phyloP scores from a whole-genome alignment of 1,140 invertebrate genomes.

The Reticulitermes speratus region DNA sequence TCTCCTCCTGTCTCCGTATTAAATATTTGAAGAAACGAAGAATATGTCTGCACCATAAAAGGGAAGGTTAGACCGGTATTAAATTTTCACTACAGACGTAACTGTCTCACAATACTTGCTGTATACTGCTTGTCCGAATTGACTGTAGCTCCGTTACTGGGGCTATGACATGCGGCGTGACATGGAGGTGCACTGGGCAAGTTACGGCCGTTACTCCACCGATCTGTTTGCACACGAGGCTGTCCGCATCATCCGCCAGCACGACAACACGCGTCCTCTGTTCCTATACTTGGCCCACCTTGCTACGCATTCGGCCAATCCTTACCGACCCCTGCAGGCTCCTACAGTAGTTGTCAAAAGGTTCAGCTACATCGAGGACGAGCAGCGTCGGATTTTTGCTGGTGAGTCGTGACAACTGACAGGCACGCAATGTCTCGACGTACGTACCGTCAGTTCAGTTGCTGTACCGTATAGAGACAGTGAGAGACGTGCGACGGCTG shows the following conservation, averaged over 20 bases:
- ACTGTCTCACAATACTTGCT: too few relatives aligned
- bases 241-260: constrained; percentile 64
- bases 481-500: too few relatives aligned
- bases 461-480: too few relatives aligned
- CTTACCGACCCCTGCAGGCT: constrained; percentile 75
- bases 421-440: too few relatives aligned
- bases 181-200: constrained; percentile 62
- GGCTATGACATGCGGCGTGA: constrained; percentile 67
- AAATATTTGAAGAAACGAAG: too few relatives aligned
- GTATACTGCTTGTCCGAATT: too few relatives aligned
- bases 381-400: constrained; percentile 53
- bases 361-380: constrained; percentile 68
- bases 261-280: constrained; percentile 60
- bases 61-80: too few relatives aligned
- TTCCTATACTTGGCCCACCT: constrained; percentile 85
- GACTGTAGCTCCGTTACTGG: constrained; percentile 44
- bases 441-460: too few relatives aligned
- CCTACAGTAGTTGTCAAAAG: constrained; percentile 67
- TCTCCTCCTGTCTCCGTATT: too few relatives aligned
- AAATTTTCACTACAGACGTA: too few relatives aligned
- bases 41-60: too few relatives aligned
- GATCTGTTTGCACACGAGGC: constrained; percentile 79
- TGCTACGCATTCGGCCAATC: constrained; percentile 81
- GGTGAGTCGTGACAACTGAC: background rate
- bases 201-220: constrained; percentile 81